phyloP scores from a whole-genome alignment of 2,888 invertebrate genomes.

The Sipha maydis region DNA sequence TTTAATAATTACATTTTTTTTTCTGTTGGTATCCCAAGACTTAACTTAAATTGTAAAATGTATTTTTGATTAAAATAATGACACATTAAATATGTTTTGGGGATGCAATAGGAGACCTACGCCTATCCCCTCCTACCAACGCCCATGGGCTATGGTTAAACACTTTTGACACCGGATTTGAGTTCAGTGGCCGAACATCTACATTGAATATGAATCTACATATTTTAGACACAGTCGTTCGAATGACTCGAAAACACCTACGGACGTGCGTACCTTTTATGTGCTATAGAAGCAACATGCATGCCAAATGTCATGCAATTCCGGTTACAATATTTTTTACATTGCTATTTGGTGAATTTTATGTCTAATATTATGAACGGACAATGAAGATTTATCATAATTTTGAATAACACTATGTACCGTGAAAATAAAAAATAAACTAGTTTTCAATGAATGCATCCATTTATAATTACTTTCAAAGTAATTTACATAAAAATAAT shows the following conservation, averaged over 20 bases:
- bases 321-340: neutral
- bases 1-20: too few relatives aligned
- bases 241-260: constrained; percentile 38
- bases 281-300: neutral
- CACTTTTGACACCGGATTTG: constrained; percentile 45
- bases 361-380: too few relatives aligned
- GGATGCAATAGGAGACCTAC: neutral
- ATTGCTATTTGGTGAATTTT: neutral
- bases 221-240: constrained; percentile 39
- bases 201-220: constrained; percentile 45
- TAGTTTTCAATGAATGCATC: too few relatives aligned
- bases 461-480: too few relatives aligned
- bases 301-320: constrained; percentile 22
- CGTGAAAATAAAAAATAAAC: too few relatives aligned
- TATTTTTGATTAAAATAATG: too few relatives aligned
- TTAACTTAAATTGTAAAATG: too few relatives aligned
- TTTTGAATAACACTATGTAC: too few relatives aligned
- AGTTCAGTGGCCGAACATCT: constrained; percentile 51
- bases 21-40: too few relatives aligned
- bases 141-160: constrained; percentile 7
- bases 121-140: neutral
- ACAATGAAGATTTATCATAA: too few relatives aligned
- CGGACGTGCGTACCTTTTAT: constrained; percentile 1
- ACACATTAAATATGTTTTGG: too few relatives aligned
- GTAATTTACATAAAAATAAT: too few relatives aligned